Evolutionary conservation across 2,797 vertebrate genomes (phyloP), one percentile per base, ranked within the genome.

Genomic region (Uromys caudimaculatus): DNA sequence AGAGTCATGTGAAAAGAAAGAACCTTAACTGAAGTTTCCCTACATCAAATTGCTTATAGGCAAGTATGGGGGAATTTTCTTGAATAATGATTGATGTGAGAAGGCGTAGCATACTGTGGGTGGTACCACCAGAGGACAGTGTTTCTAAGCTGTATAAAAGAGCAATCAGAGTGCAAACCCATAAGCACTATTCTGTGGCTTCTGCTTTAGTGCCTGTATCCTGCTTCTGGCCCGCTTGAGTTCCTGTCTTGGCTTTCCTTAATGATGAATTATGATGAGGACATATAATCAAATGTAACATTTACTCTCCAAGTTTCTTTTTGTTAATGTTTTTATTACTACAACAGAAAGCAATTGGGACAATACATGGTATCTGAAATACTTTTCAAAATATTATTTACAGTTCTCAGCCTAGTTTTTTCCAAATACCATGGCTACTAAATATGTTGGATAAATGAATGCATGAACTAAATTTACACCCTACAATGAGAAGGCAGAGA

Each of bases 361-460:
- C 19, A 85, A 67, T 47, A 12, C 44, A 50, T 64, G 44, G 27
- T 79, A 23, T 75, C 0, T 44, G 38, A 0, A 23, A 32, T 16
- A 47, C 90, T 91, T 90, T 1, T 64, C 23, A 94, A 54, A 71
- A 47, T 84, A 41, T 75, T 62, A 35, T 77, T 92, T 24, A 52
- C 0, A 35, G 2, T 73, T 35, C 3, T 12, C 23, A 83, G 69
- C 3, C n/a, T 27, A 81, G 17, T 88, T 95, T 73, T 87, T 88
- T 79, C 38, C 32, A 95, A 78, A 81, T 56, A 58, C 3, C 8
- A 24, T 54, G 21, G 44, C 71, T 69, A 64, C 8, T 78, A 84
- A 67, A 75, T 62, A 94, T 95, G 3, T 90, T 93, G 50, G 47
- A 56, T 60, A 87, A 96, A 24, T 93, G 16, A 91, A 82, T 78